Evolutionary conservation across 2,888 invertebrate genomes (phyloP), one percentile per base, ranked within the genome.

Genomic region (Colletes collaris): DNA sequence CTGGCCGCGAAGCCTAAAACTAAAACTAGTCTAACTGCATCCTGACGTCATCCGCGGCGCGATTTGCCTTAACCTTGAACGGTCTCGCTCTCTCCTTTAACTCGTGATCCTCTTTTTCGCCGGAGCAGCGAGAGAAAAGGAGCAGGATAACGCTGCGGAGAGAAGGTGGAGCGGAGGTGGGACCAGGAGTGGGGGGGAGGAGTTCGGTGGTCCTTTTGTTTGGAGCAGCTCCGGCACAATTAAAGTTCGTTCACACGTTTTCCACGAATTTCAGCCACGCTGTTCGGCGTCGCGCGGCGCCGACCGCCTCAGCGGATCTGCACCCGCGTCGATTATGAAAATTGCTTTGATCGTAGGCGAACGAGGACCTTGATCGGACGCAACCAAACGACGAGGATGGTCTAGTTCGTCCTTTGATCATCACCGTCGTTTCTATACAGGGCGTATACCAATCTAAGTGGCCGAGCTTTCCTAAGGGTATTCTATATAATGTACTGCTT

Each of bases 11-110:
- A 89, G 44, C 44, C 89, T 90, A 89, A 90, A 91, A 90, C 90
- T 91, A 90, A 90, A 92, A 92, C 91, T 91, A 92, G 91, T 92
- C 90, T 91, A 91, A 91, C 92, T 92, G 91, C 91, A 91, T 90
- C 89, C 86, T 92, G 92, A 92, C 92, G 92, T 92, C 92, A 92
- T 91, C 88, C 88, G 88, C 87, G 84, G 80, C 81, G 87, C 88
- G 90, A 90, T 91, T 90, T 90, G 90, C 90, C 88, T 90, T 89
- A 90, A 90, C 92, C 92, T 92, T 92, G 92, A 90, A 82, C 88
- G 83, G 82, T 81, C 83, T 70, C 74, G 69, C 16, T 69, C 55
- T 64, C 76, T 67, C 78, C 76, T 72, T 63, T 7, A 68, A 78
- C 50, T 46, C 84, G 35, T 72, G 64, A 74, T 79, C 59, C 76